These are phyloP conservation scores for Mongoloraphidia duomilia DNA, from an alignment of 2,888 invertebrate species.

Conservation along the genomic window DNA sequence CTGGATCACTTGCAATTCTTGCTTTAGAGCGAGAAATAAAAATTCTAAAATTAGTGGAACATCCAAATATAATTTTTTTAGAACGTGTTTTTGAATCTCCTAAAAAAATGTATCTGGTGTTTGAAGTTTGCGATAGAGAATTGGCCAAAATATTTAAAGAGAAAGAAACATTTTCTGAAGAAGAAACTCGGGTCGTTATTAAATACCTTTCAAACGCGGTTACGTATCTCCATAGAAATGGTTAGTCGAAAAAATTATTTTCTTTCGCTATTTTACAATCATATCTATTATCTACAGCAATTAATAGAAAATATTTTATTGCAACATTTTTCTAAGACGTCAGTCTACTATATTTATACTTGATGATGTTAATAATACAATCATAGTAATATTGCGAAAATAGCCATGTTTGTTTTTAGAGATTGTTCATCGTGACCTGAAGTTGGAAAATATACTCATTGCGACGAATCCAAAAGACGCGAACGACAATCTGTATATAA, in stretches of 20 bases:
- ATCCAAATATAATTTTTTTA: constrained; percentile 38
- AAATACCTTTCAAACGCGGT: constrained; percentile 27
- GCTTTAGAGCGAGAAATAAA: constrained; percentile 35
- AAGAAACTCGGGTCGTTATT: constrained; percentile 24
- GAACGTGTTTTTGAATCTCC: constrained; percentile 37
- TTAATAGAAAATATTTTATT: too few relatives aligned
- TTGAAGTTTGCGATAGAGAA: constrained; percentile 37
- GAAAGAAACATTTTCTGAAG: constrained; percentile 25
- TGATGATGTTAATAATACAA: not conserved
- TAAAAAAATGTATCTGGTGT: constrained; percentile 37
- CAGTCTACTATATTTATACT: not conserved
- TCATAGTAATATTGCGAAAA: not conserved
- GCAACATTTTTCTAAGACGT: too few relatives aligned
- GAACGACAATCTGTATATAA: constrained; percentile 33
- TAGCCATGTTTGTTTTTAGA: constrained; percentile 19
- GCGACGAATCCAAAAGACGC: constrained; percentile 32
- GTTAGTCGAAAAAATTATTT: constrained; percentile 17
- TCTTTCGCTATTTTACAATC: not conserved
- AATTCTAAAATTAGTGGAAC: constrained; percentile 38
- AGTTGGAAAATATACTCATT: constrained; percentile 34
- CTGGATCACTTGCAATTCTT: constrained; percentile 21
- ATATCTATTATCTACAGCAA: too few relatives aligned
- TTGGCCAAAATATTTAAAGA: constrained; percentile 28
- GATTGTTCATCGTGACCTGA: constrained; percentile 34
- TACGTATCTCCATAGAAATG: constrained; percentile 31